Conservation (phyloP, 2,797 vertebrate species). For the Siniperca undulata region DNA sequence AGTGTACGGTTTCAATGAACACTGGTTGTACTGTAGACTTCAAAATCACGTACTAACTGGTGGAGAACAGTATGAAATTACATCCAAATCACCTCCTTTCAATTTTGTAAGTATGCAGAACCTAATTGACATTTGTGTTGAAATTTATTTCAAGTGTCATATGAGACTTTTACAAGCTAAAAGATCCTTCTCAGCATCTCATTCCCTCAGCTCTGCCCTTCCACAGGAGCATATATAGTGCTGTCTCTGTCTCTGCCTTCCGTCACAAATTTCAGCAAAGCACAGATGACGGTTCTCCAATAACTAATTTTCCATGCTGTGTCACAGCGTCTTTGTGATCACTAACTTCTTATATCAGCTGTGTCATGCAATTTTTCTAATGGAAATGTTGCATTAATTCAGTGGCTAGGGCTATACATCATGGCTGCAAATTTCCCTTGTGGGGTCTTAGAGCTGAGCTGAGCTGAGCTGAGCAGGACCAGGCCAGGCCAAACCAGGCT, state of each 20-base stretch:
- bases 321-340: conserved; percentile 78
- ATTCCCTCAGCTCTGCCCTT: background rate
- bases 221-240: conserved; percentile 7
- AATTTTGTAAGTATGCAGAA: conserved; percentile 16
- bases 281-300: conserved; percentile 80
- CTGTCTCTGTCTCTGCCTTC: conserved; percentile 45
- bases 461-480: conserved; percentile 1
- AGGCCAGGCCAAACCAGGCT: conserved; percentile 12
- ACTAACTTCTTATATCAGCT: conserved; percentile 79
- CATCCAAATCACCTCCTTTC: conserved; percentile 47
- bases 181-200: conserved; percentile 9
- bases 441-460: conserved; percentile 56
- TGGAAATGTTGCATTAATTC: conserved; percentile 85
- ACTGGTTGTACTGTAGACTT: conserved; percentile 48
- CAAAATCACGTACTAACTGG: conserved; percentile 30
- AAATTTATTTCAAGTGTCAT: conserved; percentile 43
- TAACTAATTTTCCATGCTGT: conserved; percentile 82
- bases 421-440: conserved; percentile 70
- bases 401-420: conserved; percentile 72
- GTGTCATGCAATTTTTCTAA: conserved; percentile 84
- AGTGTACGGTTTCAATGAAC: conserved; percentile 56
- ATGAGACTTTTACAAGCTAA: conserved; percentile 23
- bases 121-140: conserved; percentile 35
- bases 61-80: conserved; percentile 58
- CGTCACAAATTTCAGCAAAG: conserved; percentile 74